A percentile compares a stretch with the other conserved stretches of the same genome.
These are phyloP conservation scores for Ectemnius continuus DNA, from an alignment of 2,888 invertebrate species.

Conservation along the genomic window DNA sequence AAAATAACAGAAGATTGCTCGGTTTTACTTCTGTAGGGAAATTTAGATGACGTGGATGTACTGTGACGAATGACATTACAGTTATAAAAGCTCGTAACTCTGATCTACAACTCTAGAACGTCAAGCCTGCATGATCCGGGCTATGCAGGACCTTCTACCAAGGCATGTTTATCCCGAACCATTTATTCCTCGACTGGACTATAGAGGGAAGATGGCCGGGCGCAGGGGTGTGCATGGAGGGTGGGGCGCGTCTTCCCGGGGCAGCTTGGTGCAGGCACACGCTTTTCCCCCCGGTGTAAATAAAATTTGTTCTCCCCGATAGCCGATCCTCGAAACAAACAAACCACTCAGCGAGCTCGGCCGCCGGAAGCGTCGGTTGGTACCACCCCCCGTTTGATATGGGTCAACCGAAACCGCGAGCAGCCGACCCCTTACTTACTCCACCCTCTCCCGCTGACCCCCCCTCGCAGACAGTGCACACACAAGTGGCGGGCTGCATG, in stretches of 20 bases:
- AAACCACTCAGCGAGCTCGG: conserved; percentile 52
- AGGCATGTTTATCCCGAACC: too few species aligned
- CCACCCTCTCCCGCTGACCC: too few species aligned
- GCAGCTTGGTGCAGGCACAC: conserved; percentile 4
- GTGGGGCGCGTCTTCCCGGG: conserved; percentile 31
- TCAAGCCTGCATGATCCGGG: too few species aligned
- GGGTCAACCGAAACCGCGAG: conserved; percentile 57
- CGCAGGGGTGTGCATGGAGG: conserved; percentile 6
- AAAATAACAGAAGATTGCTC: too few species aligned
- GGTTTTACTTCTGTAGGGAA: too few species aligned
- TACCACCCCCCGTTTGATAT: conserved; percentile 51
- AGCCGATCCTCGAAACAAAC: conserved; percentile 55
- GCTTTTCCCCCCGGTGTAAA: conserved; percentile 47
- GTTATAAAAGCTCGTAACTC: too few species aligned
- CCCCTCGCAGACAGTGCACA: too few species aligned
- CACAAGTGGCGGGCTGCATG: background rate
- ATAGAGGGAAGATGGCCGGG: background rate
- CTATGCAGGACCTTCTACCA: too few species aligned
- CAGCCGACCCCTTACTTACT: conserved; percentile 1
- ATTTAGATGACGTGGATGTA: too few species aligned
- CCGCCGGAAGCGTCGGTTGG: conserved; percentile 33
- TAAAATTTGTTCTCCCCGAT: conserved; percentile 51
- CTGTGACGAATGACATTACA: too few species aligned
- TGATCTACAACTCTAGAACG: too few species aligned
- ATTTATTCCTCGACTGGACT: too few species aligned